Evolutionary conservation across 2,113 vertebrate species (phyloP).

Genomic region (Eublepharis macularius): DNA sequence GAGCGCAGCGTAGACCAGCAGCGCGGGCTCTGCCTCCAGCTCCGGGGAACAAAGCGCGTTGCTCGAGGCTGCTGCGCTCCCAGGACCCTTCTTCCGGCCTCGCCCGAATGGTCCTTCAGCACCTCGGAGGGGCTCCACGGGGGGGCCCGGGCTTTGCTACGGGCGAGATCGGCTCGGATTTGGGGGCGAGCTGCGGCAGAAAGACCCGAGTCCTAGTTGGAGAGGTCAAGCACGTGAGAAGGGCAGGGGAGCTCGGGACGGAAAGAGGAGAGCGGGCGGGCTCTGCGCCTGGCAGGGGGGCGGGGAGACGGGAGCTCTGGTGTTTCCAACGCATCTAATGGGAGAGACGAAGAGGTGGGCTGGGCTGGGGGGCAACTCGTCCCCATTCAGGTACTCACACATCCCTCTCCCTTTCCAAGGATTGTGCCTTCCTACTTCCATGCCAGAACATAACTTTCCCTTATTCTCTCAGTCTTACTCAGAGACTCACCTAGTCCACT

Average conservation of each 20-base stretch:
- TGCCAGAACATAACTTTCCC: background rate
- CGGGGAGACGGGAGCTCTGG: too few relatives aligned
- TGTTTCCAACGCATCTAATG: background rate
- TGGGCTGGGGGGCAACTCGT: background rate
- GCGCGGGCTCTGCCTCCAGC: background rate
- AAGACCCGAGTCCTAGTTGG: background rate
- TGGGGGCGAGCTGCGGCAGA: background rate
- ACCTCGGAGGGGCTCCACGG: background rate
- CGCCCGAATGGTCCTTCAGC: background rate
- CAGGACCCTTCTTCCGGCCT: too few relatives aligned
- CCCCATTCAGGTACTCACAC: background rate
- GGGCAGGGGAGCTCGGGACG: background rate
- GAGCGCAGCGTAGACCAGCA: background rate
- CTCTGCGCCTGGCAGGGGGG: background rate
- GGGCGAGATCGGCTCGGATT: background rate
- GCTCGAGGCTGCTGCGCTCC: background rate
- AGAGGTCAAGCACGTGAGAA: slow-evolving; percentile 10
- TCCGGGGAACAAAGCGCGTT: background rate
- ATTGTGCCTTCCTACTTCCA: background rate
- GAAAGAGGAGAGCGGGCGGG: background rate
- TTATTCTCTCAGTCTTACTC: background rate
- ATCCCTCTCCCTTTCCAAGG: background rate
- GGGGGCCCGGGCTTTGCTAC: background rate
- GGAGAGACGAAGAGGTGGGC: background rate
- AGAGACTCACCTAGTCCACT: too few relatives aligned